Conservation (phyloP, 2,888 invertebrate genomes). For the Cephonodes hylas region DNA sequence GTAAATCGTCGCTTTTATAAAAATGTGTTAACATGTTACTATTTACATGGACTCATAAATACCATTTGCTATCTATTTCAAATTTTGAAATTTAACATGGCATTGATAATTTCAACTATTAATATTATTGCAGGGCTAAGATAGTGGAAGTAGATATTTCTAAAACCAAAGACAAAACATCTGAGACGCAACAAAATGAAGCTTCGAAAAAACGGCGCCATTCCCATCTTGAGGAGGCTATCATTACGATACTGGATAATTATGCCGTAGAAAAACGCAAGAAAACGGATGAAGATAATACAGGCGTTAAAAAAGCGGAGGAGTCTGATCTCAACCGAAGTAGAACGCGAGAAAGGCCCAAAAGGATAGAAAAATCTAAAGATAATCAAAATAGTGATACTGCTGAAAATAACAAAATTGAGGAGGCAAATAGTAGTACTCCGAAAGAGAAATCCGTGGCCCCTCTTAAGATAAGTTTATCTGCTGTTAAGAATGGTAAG, state of each 20-base stretch:
- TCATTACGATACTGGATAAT: slow-evolving; percentile 48
- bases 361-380: slow-evolving; percentile 16
- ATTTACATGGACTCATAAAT: no score
- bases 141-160: slow-evolving; percentile 36
- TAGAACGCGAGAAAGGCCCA: slow-evolving; percentile 20
- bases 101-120: not conserved
- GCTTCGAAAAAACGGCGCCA: slow-evolving; percentile 60
- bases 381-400: slow-evolving; percentile 6
- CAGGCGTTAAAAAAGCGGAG: slow-evolving; percentile 25
- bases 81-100: not conserved
- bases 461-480: slow-evolving; percentile 45
- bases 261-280: slow-evolving; percentile 44
- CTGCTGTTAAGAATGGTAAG: slow-evolving; percentile 37
- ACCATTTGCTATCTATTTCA: no score
- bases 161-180: slow-evolving; percentile 23
- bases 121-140: slow-evolving; percentile 38
- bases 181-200: slow-evolving; percentile 31
- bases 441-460: slow-evolving; percentile 33
- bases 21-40: not conserved
- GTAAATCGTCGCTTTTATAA: no score
- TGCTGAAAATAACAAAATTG: slow-evolving; percentile 25
- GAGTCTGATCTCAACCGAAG: slow-evolving; percentile 24
- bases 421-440: slow-evolving; percentile 30
- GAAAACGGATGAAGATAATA: slow-evolving; percentile 32
- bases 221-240: slow-evolving; percentile 58